Evolutionary conservation across 2,888 invertebrate genomes (phyloP), one percentile per base, ranked within the genome.

Genomic region (Lumbricus terrestris): DNA sequence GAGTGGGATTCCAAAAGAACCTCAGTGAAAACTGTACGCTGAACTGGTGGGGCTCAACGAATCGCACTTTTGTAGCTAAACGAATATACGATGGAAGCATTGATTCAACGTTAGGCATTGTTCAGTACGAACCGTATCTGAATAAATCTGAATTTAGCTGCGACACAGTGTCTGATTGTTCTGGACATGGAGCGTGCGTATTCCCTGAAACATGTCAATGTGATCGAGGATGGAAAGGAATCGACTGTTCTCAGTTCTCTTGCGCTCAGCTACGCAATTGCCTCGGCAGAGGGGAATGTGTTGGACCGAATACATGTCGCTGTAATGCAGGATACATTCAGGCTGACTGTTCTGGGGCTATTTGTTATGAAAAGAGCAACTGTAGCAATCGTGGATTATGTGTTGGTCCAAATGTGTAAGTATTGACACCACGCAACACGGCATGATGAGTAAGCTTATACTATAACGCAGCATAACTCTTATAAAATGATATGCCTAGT

Each of bases 281-380:
- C 88, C 91, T 91, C 89, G 92, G 92, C 3, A 92, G 92, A 47
- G 93, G 93, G 18, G 40, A 47, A 29, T 93, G 93, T 83, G 47
- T 91, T 34, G 93, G 92, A 40, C 92, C 93, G 29, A 92, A 93
- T 88, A 85, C 42, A 20, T 93, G 93, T 88, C n/a, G 89, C 6
- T 93, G 93, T 89, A 85, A 85, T n/a, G 82, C 29, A 35, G 93
- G 92, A 0, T 92, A 92, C 92, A 20, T 42, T 16, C 69, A 85
- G 33, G 23, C 88, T 29, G 88, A 91, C n/a, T 93, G 93, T 88
- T 91, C 90, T 0, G 16, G 83, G 29, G 92, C 92, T 37, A 90
- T 91, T 3, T 93, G 92, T 47, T 37, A 29, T 23, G 83, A 88
- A 15, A 88, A 54, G n/a, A 89, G 88, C 38, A 89, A 91, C 88